Percentiles rank a stretch among this genome's conserved stretches.
Evolutionary conservation across 2,888 invertebrate species (phyloP).

Genomic region (Amphipoea oculea): DNA sequence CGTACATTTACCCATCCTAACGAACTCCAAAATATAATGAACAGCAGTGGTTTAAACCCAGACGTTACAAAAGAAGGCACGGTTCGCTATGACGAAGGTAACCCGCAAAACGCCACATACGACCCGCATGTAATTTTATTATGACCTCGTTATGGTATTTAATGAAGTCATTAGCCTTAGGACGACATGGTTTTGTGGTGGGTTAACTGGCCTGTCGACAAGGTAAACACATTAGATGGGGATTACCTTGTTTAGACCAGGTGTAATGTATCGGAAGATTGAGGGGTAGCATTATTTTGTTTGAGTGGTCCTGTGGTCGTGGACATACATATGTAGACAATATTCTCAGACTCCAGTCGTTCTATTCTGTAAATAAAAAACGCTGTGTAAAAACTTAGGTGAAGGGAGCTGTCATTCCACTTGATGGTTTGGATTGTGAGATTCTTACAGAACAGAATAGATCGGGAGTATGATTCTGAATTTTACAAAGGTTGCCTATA

Average conservation of each 20-base stretch:
- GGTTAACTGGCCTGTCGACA: slow-evolving; percentile 61
- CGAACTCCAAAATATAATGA: slow-evolving; percentile 33
- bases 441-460: neutral
- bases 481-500: neutral
- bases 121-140: slow-evolving; percentile 72
- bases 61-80: slow-evolving; percentile 53
- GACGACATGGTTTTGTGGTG: slow-evolving; percentile 67
- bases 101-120: slow-evolving; percentile 74
- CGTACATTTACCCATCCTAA: slow-evolving; percentile 20
- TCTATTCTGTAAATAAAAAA: neutral
- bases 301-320: neutral
- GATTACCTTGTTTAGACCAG: slow-evolving; percentile 49
- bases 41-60: slow-evolving; percentile 55
- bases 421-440: too few species aligned
- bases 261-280: slow-evolving; percentile 55
- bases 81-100: slow-evolving; percentile 75
- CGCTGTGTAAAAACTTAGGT: neutral
- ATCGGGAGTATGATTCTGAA: neutral
- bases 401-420: neutral
- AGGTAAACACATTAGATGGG: slow-evolving; percentile 59
- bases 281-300: slow-evolving; percentile 10
- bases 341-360: neutral
- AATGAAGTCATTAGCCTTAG: slow-evolving; percentile 67
- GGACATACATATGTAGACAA: neutral
- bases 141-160: slow-evolving; percentile 72